These are phyloP conservation scores for Rhadina sibilatrix DNA, from an alignment of 2,113 vertebrate species.

Conservation along the genomic window DNA sequence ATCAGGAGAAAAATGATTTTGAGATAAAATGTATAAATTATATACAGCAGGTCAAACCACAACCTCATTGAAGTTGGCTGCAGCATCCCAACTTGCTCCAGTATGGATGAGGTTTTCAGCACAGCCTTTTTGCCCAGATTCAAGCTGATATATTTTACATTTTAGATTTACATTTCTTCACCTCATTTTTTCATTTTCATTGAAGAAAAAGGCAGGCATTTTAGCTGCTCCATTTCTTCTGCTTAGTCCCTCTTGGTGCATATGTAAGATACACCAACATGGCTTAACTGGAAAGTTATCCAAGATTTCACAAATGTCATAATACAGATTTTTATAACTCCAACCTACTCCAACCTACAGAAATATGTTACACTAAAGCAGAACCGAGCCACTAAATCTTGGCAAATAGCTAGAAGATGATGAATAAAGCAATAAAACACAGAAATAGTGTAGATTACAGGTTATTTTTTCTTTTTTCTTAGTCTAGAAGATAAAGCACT, in stretches of 20 bases:
- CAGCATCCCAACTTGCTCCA: neutral
- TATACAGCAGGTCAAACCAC: neutral
- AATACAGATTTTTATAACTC: constrained; percentile 68
- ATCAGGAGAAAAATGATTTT: neutral
- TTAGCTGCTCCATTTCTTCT: constrained; percentile 15
- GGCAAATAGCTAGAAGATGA: constrained; percentile 27
- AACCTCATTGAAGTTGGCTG: neutral
- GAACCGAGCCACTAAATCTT: constrained; percentile 1
- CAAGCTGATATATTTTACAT: neutral
- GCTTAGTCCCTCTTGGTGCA: neutral
- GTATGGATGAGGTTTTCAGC: neutral
- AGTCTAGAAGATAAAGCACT: neutral
- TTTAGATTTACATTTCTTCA: constrained; percentile 2
- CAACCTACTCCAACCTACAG: constrained; percentile 69
- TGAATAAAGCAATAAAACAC: constrained; percentile 35
- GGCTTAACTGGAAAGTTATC: constrained; percentile 43
- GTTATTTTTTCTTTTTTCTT: neutral
- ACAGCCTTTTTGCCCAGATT: neutral
- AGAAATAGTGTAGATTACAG: constrained; percentile 1
- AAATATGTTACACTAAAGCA: constrained; percentile 60
- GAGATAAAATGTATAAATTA: neutral
- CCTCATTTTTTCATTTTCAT: neutral
- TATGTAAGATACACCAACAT: neutral
- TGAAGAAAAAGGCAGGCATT: constrained; percentile 27
- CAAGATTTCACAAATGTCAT: constrained; percentile 60